Percentiles rank a stretch among this genome's conserved stretches.
phyloP scores from a whole-genome alignment of 2,797 vertebrate species.

The Labeo calbasu region DNA sequence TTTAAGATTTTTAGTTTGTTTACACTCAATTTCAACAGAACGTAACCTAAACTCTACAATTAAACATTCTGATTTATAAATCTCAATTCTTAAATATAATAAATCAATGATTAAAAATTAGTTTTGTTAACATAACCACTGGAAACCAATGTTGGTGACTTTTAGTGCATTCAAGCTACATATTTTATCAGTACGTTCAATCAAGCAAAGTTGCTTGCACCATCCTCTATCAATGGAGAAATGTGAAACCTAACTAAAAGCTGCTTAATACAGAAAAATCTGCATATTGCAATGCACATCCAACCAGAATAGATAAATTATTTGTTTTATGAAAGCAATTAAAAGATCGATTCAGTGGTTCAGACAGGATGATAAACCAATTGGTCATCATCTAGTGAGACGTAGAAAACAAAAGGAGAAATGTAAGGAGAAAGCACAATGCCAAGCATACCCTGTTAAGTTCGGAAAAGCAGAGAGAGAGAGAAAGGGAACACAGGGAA shows the following conservation, averaged over 20 bases:
- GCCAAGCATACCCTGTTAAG: background rate
- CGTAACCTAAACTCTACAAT: background rate
- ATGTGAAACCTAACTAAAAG: background rate
- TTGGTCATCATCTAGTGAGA: background rate
- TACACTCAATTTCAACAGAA: background rate
- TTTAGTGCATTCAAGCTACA: background rate
- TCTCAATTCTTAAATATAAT: background rate
- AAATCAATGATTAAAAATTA: background rate
- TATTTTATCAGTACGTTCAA: background rate
- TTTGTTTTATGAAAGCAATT: background rate
- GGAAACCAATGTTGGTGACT: background rate
- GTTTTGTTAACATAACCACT: background rate
- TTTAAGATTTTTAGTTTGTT: background rate
- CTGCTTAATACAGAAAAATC: background rate
- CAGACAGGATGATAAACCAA: background rate
- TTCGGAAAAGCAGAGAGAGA: background rate
- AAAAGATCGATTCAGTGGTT: background rate
- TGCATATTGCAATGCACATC: background rate
- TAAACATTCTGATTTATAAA: background rate
- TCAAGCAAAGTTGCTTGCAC: background rate
- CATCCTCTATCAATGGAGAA: background rate
- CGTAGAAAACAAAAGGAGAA: background rate
- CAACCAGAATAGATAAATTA: background rate
- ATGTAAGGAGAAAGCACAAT: background rate
- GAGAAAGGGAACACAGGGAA: slow-evolving; percentile 11